These are phyloP conservation scores for Thelohanellus kitauei DNA, from an alignment of 30 jellyfish, hydroid and myxozoan genomes.

Conservation along the genomic window DNA sequence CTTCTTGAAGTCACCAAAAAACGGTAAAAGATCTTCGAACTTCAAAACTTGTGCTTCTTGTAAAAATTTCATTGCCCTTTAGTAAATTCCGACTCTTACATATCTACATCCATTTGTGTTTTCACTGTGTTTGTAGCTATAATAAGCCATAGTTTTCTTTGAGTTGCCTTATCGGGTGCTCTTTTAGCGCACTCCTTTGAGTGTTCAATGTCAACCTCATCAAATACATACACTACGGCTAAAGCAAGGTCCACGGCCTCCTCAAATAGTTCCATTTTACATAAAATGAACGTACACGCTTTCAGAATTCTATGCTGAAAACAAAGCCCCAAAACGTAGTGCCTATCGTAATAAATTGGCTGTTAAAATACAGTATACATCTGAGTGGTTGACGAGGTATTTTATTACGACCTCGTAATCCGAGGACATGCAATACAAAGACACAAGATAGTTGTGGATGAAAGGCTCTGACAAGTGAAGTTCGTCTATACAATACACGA, in stretches of 20 bases:
- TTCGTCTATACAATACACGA: slow-evolving; percentile 49
- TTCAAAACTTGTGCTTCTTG: slow-evolving; percentile 30
- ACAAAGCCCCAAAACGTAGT: slow-evolving; percentile 46
- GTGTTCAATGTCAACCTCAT: slow-evolving; percentile 39
- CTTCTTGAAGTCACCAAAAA: slow-evolving; percentile 59
- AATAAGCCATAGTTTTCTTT: slow-evolving; percentile 42
- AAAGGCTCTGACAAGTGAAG: slow-evolving; percentile 32
- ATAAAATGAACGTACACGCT: slow-evolving; percentile 38
- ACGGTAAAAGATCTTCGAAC: slow-evolving; percentile 63
- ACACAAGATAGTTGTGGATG: slow-evolving; percentile 45
- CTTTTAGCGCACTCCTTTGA: slow-evolving; percentile 64
- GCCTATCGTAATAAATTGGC: slow-evolving; percentile 38
- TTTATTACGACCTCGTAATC: slow-evolving; percentile 34
- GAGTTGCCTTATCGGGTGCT: slow-evolving; percentile 38
- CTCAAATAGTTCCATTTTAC: slow-evolving; percentile 41
- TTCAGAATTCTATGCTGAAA: slow-evolving; percentile 28
- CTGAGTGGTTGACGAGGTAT: slow-evolving; percentile 43
- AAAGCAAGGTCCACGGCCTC: slow-evolving; percentile 78
- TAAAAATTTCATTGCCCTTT: slow-evolving; percentile 62
- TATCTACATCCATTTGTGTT: slow-evolving; percentile 32
- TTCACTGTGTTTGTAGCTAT: slow-evolving; percentile 76
- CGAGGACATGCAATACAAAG: slow-evolving; percentile 39
- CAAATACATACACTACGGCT: slow-evolving; percentile 7
- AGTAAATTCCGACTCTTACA: slow-evolving; percentile 8
- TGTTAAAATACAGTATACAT: too few species aligned